phyloP scores from a whole-genome alignment of 2,888 invertebrate genomes.

The Torymus aiolomorphi region DNA sequence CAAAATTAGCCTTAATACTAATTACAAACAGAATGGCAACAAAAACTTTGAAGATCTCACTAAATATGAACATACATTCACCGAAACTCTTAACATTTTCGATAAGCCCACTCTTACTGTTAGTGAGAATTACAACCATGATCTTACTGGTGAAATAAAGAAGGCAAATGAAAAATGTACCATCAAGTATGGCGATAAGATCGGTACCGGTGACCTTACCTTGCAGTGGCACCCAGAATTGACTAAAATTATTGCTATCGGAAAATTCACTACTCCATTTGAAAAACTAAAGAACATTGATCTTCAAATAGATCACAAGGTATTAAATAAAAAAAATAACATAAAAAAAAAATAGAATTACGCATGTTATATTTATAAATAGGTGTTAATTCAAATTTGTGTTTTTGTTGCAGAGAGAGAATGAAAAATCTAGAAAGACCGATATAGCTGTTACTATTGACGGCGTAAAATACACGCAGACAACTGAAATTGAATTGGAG shows the following conservation, averaged over 20 bases:
- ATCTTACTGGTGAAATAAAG: constrained; percentile 71
- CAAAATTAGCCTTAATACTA: constrained; percentile 75
- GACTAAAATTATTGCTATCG: constrained; percentile 61
- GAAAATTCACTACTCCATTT: constrained; percentile 67
- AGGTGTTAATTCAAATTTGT: constrained; percentile 4
- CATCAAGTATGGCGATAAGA: constrained; percentile 66
- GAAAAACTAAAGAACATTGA: constrained; percentile 68
- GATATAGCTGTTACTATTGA: constrained; percentile 78
- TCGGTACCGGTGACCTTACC: constrained; percentile 60
- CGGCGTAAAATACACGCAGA: constrained; percentile 79
- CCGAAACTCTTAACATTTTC: constrained; percentile 75
- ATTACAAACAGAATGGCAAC: constrained; percentile 60
- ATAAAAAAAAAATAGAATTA: not conserved
- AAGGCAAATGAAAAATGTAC: constrained; percentile 59
- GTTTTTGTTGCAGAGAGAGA: constrained; percentile 61
- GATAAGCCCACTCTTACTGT: constrained; percentile 77
- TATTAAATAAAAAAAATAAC: constrained; percentile 52
- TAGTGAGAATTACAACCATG: constrained; percentile 75
- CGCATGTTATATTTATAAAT: not conserved
- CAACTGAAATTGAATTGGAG: constrained; percentile 78
- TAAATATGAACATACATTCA: constrained; percentile 73
- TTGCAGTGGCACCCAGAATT: constrained; percentile 62
- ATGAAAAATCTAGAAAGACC: constrained; percentile 66
- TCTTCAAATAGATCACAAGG: constrained; percentile 70
- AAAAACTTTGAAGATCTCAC: constrained; percentile 72